Evolutionary conservation across 37 sponge, comb jelly and placozoan species (phyloP).

Genomic region (Beroe forskalii): DNA sequence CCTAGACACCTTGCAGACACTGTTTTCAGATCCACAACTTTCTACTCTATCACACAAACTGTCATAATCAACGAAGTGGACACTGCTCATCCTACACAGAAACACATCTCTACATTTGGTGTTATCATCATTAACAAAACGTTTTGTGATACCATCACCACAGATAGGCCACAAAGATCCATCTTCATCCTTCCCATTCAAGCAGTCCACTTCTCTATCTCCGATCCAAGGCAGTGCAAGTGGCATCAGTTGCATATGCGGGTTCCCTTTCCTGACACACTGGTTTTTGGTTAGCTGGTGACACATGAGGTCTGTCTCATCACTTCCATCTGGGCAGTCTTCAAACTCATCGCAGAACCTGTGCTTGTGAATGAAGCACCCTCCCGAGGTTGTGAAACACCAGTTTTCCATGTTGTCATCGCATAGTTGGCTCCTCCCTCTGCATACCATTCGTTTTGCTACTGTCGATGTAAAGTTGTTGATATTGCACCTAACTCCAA

Average conservation of each 20-base stretch:
- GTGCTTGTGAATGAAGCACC: constrained; percentile 26
- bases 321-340: constrained; percentile 21
- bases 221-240: neutral
- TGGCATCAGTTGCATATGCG: neutral
- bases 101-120: neutral
- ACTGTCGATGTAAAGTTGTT: neutral
- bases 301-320: constrained; percentile 22
- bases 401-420: neutral
- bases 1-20: neutral
- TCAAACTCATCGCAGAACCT: neutral
- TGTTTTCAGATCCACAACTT: neutral
- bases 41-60: neutral
- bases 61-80: neutral
- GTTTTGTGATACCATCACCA: neutral
- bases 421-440: neutral
- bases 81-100: neutral
- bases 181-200: neutral
- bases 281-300: neutral
- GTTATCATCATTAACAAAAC: neutral
- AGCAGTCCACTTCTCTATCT: neutral
- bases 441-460: neutral
- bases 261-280: neutral
- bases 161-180: neutral
- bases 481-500: neutral
- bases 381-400: neutral